These are phyloP conservation scores for Melierax canorus DNA, from an alignment of 2,113 vertebrate species.

Conservation along the genomic window DNA sequence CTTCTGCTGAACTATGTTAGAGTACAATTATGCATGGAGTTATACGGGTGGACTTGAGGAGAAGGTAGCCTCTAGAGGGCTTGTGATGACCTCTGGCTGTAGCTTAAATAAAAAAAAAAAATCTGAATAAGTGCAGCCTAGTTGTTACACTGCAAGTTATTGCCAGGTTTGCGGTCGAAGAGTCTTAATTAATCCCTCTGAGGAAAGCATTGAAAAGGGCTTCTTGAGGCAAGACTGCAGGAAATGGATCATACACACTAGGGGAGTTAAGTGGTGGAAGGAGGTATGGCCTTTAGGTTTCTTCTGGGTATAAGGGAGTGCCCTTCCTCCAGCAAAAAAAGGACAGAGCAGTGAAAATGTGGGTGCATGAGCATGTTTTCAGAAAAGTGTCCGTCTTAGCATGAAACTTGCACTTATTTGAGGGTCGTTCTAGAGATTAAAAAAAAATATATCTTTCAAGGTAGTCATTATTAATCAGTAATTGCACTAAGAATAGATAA, in stretches of 20 bases:
- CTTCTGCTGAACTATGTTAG: background rate
- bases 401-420: background rate
- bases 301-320: background rate
- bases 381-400: background rate
- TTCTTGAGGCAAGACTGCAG: background rate
- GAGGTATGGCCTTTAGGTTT: background rate
- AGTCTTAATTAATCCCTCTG: conserved; percentile 15
- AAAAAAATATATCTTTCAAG: background rate
- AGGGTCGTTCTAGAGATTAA: background rate
- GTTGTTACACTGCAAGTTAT: background rate
- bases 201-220: background rate
- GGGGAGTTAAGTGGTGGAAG: background rate
- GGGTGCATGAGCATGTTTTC: background rate
- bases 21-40: background rate
- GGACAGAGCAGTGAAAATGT: background rate
- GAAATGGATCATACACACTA: background rate
- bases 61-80: background rate
- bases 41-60: background rate
- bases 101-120: background rate
- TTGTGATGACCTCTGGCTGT: background rate
- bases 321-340: background rate
- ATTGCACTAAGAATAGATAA: background rate
- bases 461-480: background rate
- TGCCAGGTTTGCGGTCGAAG: background rate
- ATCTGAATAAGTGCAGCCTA: background rate